These are phyloP conservation scores for Clostera curtula DNA, from an alignment of 2,888 invertebrate species.

Conservation along the genomic window DNA sequence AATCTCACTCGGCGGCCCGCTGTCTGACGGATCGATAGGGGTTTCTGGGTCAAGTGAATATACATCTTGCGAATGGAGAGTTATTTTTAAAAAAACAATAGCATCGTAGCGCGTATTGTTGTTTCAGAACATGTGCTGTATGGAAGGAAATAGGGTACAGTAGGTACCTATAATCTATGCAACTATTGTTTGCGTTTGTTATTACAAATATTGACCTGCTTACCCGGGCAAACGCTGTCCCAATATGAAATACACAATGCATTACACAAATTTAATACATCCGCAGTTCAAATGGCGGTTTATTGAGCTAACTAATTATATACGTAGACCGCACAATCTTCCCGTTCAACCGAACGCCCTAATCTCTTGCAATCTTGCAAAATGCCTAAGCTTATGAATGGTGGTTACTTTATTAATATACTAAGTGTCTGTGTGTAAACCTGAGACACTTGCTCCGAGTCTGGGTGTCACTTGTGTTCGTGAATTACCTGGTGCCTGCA, in stretches of 20 bases:
- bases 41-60: slow-evolving; percentile 37
- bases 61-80: slow-evolving; percentile 19
- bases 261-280: slow-evolving; percentile 43
- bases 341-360: too few relatives aligned
- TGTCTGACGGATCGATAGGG: slow-evolving; percentile 28
- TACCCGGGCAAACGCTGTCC: slow-evolving; percentile 31
- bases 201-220: slow-evolving; percentile 30
- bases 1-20: slow-evolving; percentile 24
- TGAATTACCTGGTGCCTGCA: too few relatives aligned
- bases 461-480: too few relatives aligned
- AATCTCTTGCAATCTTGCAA: too few relatives aligned
- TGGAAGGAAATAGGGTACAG: slow-evolving; percentile 15
- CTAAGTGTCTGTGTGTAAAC: too few relatives aligned
- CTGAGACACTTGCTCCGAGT: too few relatives aligned
- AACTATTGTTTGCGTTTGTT: slow-evolving; percentile 40
- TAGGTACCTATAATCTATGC: slow-evolving; percentile 16
- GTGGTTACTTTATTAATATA: too few relatives aligned
- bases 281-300: slow-evolving; percentile 27
- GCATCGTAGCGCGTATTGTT: too few relatives aligned
- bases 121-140: slow-evolving; percentile 3
- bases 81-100: slow-evolving; percentile 14
- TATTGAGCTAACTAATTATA: too few relatives aligned
- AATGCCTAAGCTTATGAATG: too few relatives aligned
- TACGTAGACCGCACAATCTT: too few relatives aligned
- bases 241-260: slow-evolving; percentile 44